Base-by-base conservation (phyloP, 1,140 invertebrate genomes). In the Bombus fervidus region DNA sequence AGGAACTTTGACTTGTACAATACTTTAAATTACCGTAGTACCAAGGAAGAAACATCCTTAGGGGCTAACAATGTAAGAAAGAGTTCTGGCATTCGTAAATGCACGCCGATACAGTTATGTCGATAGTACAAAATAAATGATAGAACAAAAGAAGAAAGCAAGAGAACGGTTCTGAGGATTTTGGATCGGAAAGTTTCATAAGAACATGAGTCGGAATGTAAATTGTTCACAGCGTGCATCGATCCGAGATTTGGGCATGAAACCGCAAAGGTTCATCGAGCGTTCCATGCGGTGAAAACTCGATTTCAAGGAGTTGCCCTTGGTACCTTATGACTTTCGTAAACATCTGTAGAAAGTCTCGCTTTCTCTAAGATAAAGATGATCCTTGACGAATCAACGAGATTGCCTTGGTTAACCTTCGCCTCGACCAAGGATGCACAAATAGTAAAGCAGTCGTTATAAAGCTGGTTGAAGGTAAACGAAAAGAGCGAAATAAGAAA, bases 321-420 rank as follows among this genome's bases (percentile, higher is more conserved):
- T 87, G 82, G 57, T 68, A 39, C 62, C 69, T 91, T 91, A 92
- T 88, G 77, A 85, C 85, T 90, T 89, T 90, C 77, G 86, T 91
- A 92, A 91, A 92, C 86, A 91, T 83, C 77, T 83, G 76, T 75
- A 72, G 80, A 90, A 91, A 87, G 83, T 82, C 53, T 39, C 31
- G 82, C 87, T 87, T 91, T 86, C 86, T 75, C 77, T 59, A 39
- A n/a, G 53, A 78, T 12, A 31, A 89, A 68, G 79, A 89, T 73
- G 64, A 41, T 64, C 77, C 74, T 89, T 80, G 41, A 80, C 66
- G 74, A 89, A 72, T 73, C 47, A 64, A 83, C 28, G 39, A 76
- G 41, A 89, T 85, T 68, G 76, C 83, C 69, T 72, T 83, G 81
- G 41, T 74, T 25, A 57, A 73, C 64, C 73, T 47, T 86, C 59